A percentile compares a stretch with the other conserved stretches of the same genome.
Conservation (phyloP, 2,113 vertebrate species). For the mouse (Mus musculus) region GRCm39 chr13:99236001-99236500, state of each 20-base stretch:
- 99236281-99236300: background rate
- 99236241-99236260: background rate
- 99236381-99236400: too few relatives aligned
- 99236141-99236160: background rate
- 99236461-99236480: background rate
- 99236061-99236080: conserved; percentile 25
- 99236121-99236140: background rate
- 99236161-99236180: background rate
- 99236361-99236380: conserved; percentile 3
- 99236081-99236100: background rate
- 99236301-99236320: background rate
- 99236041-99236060: background rate
- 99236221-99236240: background rate
- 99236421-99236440: too few relatives aligned
- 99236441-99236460: background rate
- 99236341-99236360: background rate
- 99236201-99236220: background rate
- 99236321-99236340: background rate
- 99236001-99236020: background rate
- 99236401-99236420: background rate
- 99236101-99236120: background rate
- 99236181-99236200: background rate
- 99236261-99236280: background rate
- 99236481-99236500: conserved; percentile 14
- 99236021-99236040: background rate